Percentiles rank a stretch among this genome's conserved stretches.
Conservation (phyloP, 2,797 vertebrate species). For the Peromyscus melanophrys region DNA sequence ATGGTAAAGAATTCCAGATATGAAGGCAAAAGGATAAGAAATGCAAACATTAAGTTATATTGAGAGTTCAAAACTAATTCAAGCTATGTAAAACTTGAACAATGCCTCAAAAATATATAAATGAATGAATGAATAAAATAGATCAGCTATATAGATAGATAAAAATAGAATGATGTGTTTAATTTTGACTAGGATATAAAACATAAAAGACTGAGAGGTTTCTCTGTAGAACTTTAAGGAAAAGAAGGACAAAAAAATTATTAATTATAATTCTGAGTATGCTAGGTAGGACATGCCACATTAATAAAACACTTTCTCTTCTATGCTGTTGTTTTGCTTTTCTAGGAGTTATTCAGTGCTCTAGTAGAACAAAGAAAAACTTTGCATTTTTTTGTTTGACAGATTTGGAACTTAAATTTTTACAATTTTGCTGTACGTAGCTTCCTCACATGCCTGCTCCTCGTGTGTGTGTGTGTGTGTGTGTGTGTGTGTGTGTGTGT, state of each 20-base stretch:
- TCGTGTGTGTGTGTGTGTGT: neutral
- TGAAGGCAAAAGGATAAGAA: neutral
- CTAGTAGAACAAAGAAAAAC: neutral
- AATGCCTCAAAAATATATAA: neutral
- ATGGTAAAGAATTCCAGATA: too few relatives aligned
- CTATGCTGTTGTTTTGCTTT: neutral
- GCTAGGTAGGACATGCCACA: neutral
- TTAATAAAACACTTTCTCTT: neutral
- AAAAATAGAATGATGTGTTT: neutral
- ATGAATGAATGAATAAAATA: neutral
- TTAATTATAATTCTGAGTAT: neutral
- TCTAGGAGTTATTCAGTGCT: neutral
- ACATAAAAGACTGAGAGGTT: neutral
- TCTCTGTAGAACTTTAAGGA: neutral
- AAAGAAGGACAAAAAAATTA: neutral
- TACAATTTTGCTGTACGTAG: neutral
- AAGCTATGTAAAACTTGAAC: neutral
- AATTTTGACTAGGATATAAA: neutral
- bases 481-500: neutral
- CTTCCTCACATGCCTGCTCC: neutral
- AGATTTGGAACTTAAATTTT: neutral
- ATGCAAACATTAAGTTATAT: neutral
- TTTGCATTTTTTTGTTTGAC: conserved; percentile 1
- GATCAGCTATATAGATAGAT: neutral
- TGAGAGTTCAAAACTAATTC: neutral